A percentile compares a stretch with the other conserved stretches of the same genome.
phyloP scores from a whole-genome alignment of 2,797 vertebrate species.

The Eospalax fontanierii region DNA sequence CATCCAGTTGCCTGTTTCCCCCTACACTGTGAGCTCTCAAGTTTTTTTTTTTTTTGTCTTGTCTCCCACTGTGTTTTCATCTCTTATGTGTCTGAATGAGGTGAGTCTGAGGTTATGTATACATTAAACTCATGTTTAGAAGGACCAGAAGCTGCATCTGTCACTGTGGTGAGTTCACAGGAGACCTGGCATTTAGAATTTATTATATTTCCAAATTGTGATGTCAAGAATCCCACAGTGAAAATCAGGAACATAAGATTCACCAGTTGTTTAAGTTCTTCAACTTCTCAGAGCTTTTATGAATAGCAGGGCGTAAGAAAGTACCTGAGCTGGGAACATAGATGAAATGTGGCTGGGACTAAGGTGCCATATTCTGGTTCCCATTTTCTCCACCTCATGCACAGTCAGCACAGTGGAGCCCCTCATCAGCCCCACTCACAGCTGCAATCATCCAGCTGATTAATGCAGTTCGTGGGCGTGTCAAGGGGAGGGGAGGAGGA shows the following conservation, averaged over 20 bases:
- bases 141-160: neutral
- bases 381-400: constrained; percentile 65
- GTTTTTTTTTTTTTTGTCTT: too few relatives aligned
- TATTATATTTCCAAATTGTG: neutral
- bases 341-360: neutral
- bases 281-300: constrained; percentile 22
- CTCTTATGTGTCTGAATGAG: neutral
- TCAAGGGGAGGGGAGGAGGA: neutral
- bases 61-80: neutral
- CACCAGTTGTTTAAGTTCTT: neutral
- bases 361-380: constrained; percentile 56
- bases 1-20: neutral
- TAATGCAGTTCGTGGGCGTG: constrained; percentile 53
- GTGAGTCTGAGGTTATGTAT: neutral
- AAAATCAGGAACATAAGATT: neutral
- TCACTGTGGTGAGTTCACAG: neutral
- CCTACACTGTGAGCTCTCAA: neutral
- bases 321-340: neutral
- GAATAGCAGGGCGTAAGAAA: neutral
- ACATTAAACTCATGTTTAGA: neutral
- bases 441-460: constrained; percentile 55
- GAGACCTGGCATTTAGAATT: neutral
- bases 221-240: neutral
- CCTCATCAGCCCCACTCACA: constrained; percentile 72
- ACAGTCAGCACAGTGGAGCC: neutral